These are phyloP conservation scores for Hydractinia echinata DNA, from an alignment of 30 jellyfish, hydroid and myxozoan species.

Conservation along the genomic window DNA sequence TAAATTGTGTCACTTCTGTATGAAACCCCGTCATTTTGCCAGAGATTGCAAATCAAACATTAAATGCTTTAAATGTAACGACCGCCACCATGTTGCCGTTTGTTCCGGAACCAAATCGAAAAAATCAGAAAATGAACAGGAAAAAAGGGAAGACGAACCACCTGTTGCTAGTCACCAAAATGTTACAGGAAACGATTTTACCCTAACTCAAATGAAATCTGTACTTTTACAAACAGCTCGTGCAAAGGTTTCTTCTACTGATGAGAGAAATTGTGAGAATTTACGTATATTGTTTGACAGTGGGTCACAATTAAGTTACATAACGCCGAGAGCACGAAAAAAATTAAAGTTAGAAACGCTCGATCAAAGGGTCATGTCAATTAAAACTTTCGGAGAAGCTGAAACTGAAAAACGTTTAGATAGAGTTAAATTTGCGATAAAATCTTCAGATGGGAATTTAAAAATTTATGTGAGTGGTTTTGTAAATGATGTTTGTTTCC, in stretches of 20 bases:
- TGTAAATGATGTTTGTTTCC: neutral
- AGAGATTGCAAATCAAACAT: constrained; percentile 18
- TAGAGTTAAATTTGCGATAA: no score
- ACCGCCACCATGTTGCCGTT: constrained; percentile 23
- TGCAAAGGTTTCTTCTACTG: neutral
- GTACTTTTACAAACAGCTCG: constrained; percentile 14
- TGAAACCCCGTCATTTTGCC: no score
- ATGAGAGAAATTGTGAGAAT: neutral
- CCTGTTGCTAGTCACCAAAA: no score
- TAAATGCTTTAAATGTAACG: constrained; percentile 22
- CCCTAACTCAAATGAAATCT: neutral
- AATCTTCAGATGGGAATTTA: neutral
- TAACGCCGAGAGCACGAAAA: constrained; percentile 12
- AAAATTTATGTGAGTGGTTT: neutral
- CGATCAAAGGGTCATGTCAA: neutral
- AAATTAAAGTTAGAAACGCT: no score
- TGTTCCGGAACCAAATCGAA: no score
- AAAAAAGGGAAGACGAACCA: no score
- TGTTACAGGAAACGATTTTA: no score
- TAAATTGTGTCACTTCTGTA: no score
- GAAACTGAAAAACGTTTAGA: no score
- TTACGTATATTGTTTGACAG: neutral
- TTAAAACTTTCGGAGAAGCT: no score
- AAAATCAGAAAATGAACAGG: no score
- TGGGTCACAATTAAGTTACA: constrained; percentile 5